Evolutionary conservation across 2,797 vertebrate species (phyloP).

Genomic region (Dromococcyx pavoninus): DNA sequence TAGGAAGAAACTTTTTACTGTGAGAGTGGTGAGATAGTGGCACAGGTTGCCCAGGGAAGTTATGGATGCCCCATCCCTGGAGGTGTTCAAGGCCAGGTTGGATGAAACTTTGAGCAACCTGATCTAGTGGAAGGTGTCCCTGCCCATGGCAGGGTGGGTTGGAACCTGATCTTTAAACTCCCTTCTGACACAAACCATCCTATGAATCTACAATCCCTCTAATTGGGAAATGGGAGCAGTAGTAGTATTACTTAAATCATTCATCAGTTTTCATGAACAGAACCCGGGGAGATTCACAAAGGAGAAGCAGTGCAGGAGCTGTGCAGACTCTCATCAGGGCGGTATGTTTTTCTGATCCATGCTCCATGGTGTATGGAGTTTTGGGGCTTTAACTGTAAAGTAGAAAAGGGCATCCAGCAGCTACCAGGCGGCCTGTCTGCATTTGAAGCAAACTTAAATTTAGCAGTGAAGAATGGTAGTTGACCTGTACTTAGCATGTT

Average conservation of each 20-base stretch:
- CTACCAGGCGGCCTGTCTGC: background rate
- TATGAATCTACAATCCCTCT: too few relatives aligned
- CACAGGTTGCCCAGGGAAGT: too few relatives aligned
- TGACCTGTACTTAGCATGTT: rapidly evolving
- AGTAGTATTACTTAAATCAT: background rate
- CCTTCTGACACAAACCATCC: too few relatives aligned
- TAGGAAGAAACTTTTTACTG: too few relatives aligned
- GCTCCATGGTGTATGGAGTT: rapidly evolving
- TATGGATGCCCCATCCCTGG: too few relatives aligned
- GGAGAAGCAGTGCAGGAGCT: background rate
- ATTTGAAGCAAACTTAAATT: background rate
- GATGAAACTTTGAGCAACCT: too few relatives aligned
- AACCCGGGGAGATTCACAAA: background rate
- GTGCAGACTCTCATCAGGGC: rapidly evolving
- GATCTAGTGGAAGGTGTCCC: too few relatives aligned
- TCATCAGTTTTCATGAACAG: background rate
- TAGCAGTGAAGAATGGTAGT: background rate
- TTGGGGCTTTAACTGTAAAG: background rate
- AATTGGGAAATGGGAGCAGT: too few relatives aligned
- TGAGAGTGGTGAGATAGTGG: too few relatives aligned
- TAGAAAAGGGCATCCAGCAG: background rate
- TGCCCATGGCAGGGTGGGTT: too few relatives aligned
- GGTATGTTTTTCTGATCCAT: rapidly evolving
- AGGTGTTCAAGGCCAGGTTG: too few relatives aligned
- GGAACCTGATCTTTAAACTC: too few relatives aligned